These are phyloP conservation scores for Microtus richardsoni DNA, from an alignment of 2,113 vertebrate genomes.

Conservation along the genomic window DNA sequence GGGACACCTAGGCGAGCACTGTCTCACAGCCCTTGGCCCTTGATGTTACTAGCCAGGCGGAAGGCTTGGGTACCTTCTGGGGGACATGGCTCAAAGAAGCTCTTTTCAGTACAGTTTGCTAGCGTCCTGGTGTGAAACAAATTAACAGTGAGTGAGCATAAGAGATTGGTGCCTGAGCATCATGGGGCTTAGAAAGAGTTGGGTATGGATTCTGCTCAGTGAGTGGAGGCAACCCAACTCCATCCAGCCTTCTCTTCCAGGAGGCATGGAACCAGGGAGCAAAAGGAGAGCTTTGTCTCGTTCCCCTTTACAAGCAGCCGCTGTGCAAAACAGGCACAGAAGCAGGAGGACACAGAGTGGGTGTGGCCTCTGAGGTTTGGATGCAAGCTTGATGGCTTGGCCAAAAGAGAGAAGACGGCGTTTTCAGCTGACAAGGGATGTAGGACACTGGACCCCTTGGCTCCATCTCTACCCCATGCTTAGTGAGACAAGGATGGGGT, in stretches of 20 bases:
- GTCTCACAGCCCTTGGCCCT: neutral
- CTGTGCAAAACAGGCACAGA: neutral
- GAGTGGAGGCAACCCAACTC: neutral
- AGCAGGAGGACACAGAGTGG: neutral
- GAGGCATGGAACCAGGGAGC: neutral
- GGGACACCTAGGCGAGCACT: neutral
- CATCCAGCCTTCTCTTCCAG: neutral
- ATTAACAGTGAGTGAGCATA: neutral
- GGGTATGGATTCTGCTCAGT: neutral
- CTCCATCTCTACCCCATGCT: neutral
- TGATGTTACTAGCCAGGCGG: neutral
- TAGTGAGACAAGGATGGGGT: neutral
- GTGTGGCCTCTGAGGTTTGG: neutral
- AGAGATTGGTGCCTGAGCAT: neutral
- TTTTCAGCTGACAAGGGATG: neutral
- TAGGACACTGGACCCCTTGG: neutral
- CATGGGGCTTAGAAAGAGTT: neutral
- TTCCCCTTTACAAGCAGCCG: neutral
- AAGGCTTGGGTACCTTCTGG: neutral
- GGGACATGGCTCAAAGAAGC: neutral
- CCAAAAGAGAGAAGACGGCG: neutral
- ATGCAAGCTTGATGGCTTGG: neutral
- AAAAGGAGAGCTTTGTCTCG: neutral
- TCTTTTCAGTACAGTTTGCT: neutral
- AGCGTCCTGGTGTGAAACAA: neutral